Evolutionary conservation across 2,797 vertebrate species (phyloP).

Genomic region (Acanthornis magna): DNA sequence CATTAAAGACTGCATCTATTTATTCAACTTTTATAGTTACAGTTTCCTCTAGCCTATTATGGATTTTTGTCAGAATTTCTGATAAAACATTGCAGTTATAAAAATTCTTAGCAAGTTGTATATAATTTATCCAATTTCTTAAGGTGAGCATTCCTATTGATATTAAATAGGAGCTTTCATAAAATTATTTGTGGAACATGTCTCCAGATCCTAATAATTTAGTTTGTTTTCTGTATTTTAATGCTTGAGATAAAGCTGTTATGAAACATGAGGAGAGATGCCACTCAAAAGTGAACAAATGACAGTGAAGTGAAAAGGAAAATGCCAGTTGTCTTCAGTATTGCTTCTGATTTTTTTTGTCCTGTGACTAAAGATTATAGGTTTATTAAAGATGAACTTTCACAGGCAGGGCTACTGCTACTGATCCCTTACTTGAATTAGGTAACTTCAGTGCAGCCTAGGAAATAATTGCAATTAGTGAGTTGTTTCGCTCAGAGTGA

Average conservation of each 20-base stretch:
- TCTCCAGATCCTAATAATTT: neutral
- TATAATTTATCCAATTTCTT: neutral
- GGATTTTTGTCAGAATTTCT: neutral
- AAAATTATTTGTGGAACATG: neutral
- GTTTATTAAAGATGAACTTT: neutral
- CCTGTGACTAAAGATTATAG: neutral
- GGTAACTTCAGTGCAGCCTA: neutral
- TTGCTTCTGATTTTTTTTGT: neutral
- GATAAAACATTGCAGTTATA: neutral
- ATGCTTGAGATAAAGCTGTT: neutral
- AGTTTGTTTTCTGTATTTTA: neutral
- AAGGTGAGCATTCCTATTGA: neutral
- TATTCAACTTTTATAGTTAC: neutral
- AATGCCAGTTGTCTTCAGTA: neutral
- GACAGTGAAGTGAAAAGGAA: neutral
- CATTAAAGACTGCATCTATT: neutral
- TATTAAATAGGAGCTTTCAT: neutral
- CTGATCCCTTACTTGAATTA: neutral
- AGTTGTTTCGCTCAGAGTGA: neutral
- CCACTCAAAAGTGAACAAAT: neutral
- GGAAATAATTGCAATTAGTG: neutral
- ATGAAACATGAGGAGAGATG: neutral
- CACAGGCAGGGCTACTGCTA: neutral
- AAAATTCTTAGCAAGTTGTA: neutral
- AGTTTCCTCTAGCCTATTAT: neutral